Base-by-base conservation (phyloP, 2,797 vertebrate species). In the Aythya fuligula region DNA sequence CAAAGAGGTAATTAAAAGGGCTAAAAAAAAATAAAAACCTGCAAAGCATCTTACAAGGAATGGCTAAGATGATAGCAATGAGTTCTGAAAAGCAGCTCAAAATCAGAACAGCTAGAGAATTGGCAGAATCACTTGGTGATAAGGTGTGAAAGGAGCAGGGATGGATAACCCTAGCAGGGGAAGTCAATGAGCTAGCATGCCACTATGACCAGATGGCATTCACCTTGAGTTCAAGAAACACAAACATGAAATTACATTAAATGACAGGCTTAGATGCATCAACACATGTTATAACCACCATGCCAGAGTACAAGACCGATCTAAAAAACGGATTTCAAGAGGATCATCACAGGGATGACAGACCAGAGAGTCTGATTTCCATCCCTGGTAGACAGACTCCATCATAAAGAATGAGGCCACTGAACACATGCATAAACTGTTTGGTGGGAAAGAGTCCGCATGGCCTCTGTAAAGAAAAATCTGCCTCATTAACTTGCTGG, bases 221-320 rank as follows among this genome's bases (percentile, higher is more conserved):
- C 27, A 53, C 7, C 14, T 49, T 54, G n/a, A 19, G 21, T 43
- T 65, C 38, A 62, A 58, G 38, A 30, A 89, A 89, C 17, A 56
- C 25, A 69, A 77, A 45, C 0, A 3, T 62, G 38, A 47, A 82
- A 47, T 72, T 24, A 69, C 1, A 5, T 20, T 61, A 62, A 73
- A 49, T 5, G 9, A 18, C 21, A 74, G 16, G 19, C 9, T 27
- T 62, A 77, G 17, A 13, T 56, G 10, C 25, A 84, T 34, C 36
- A 84, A 64, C 0, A 1, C 79, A 61, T 0, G 0, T 34, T 36
- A 39, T 28, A 64, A 1, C 1, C 11, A 8, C 34, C 3, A 1
- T 16, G 16, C 24, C 45, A 20, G n/a, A 65, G 5, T 20, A 7
- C 27, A 67, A 89, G 39, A n/a, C 43, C 14, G 4, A 60, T 32